Conservation (phyloP, 2,113 vertebrate genomes). For the Gambusia holbrooki region DNA sequence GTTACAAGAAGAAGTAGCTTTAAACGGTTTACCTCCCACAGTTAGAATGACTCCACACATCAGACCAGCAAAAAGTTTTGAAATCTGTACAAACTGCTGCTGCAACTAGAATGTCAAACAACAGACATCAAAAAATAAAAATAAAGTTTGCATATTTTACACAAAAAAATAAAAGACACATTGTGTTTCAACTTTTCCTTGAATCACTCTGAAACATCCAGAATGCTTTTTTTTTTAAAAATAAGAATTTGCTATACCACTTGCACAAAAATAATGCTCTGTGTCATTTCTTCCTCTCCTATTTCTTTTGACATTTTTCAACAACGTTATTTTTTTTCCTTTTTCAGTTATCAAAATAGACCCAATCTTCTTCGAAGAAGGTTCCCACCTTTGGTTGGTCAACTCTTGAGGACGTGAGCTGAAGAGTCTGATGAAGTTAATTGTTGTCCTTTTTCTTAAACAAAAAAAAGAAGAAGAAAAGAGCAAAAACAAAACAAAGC, state of each 20-base stretch:
- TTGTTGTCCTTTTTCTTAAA: conserved; percentile 62
- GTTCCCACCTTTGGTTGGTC: conserved; percentile 80
- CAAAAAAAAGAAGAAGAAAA: conserved; percentile 37
- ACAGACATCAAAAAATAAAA: conserved; percentile 76
- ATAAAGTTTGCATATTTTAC: conserved; percentile 81
- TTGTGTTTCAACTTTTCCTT: conserved; percentile 76
- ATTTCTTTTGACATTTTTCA: conserved; percentile 32
- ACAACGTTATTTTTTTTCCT: conserved; percentile 40
- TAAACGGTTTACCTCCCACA: conserved; percentile 75
- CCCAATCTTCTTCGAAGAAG: conserved; percentile 68
- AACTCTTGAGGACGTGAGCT: conserved; percentile 71
- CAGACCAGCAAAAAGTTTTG: conserved; percentile 65
- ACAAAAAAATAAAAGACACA: conserved; percentile 78
- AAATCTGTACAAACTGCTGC: conserved; percentile 79
- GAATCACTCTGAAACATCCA: conserved; percentile 77
- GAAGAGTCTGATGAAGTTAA: conserved; percentile 66
- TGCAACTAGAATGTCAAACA: conserved; percentile 76
- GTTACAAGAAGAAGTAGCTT: conserved; percentile 78
- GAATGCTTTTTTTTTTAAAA: conserved; percentile 72
- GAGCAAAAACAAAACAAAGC: conserved; percentile 17
- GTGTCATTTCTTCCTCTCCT: conserved; percentile 64
- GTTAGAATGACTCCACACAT: conserved; percentile 58
- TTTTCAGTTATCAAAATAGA: conserved; percentile 81
- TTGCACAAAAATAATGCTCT: conserved; percentile 79
- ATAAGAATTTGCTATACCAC: conserved; percentile 76